Percentiles rank a stretch among this genome's conserved stretches.
These are phyloP conservation scores for Stenodema calcarata DNA, from an alignment of 2,888 invertebrate genomes.

Conservation along the genomic window DNA sequence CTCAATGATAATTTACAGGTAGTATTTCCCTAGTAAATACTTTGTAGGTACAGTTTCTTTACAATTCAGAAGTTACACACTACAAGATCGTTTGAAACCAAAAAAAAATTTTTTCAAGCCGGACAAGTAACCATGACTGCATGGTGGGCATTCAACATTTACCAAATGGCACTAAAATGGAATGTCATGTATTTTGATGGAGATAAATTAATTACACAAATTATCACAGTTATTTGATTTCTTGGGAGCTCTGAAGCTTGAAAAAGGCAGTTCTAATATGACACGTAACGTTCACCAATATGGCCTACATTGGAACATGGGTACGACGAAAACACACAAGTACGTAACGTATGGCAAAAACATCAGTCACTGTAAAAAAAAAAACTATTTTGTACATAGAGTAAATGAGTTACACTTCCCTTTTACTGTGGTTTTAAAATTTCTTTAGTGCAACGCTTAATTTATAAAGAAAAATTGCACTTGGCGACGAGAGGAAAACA, in stretches of 20 bases:
- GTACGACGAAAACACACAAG: background rate
- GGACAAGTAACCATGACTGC: background rate
- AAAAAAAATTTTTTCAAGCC: background rate
- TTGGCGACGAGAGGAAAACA: background rate
- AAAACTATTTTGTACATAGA: background rate
- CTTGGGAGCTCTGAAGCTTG: background rate
- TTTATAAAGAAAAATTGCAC: background rate
- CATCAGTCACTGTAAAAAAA: background rate
- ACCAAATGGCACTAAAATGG: constrained; percentile 31
- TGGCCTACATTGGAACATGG: background rate
- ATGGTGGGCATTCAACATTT: background rate
- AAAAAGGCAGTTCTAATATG: background rate
- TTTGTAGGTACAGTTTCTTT: constrained; percentile 6
- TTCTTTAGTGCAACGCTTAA: background rate
- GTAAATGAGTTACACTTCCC: background rate
- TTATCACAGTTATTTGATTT: constrained; percentile 46
- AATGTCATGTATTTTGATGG: constrained; percentile 20
- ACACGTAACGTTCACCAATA: background rate
- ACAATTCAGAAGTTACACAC: constrained; percentile 19
- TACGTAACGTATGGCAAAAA: background rate
- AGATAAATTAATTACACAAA: background rate
- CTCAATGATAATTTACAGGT: constrained; percentile 36
- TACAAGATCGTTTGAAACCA: background rate
- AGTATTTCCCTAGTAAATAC: constrained; percentile 11
- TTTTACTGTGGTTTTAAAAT: background rate